Percentiles rank a stretch among this genome's conserved stretches.
Conservation (phyloP, 2,797 vertebrate genomes). For the Protonibea diacanthus region DNA sequence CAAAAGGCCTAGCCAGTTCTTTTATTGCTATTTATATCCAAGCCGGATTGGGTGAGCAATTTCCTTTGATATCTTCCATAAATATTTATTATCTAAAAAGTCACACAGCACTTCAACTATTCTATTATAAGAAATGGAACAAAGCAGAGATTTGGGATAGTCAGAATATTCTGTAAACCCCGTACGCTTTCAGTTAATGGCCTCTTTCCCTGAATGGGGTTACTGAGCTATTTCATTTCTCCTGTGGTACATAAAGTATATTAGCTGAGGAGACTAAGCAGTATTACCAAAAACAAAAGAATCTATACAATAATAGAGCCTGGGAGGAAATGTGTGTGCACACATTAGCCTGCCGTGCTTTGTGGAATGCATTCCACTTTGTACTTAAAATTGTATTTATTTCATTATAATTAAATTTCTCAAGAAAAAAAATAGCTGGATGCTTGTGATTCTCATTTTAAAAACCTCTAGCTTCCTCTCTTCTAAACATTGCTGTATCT, state of each 20-base stretch:
- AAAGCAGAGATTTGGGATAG: conserved; percentile 34
- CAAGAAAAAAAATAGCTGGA: neutral
- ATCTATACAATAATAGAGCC: neutral
- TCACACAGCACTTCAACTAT: conserved; percentile 37
- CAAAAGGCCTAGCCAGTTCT: conserved; percentile 31
- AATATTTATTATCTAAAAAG: conserved; percentile 73
- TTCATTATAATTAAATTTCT: conserved; percentile 21
- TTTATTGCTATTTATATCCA: conserved; percentile 64
- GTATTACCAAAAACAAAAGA: conserved; percentile 19
- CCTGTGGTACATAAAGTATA: neutral
- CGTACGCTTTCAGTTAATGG: conserved; percentile 22
- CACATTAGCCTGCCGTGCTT: neutral
- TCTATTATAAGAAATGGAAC: conserved; percentile 44
- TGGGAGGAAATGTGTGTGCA: neutral
- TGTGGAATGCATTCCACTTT: neutral
- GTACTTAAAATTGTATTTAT: neutral
- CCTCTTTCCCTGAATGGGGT: conserved; percentile 12
- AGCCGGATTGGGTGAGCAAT: conserved; percentile 36
- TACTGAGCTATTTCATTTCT: conserved; percentile 28
- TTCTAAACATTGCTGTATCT: conserved; percentile 23
- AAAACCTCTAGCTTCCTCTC: conserved; percentile 28
- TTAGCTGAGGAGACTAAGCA: conserved; percentile 19
- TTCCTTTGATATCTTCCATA: conserved; percentile 68
- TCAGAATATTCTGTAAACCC: conserved; percentile 7
- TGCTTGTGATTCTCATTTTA: conserved; percentile 31